Conservation (phyloP, 2,113 vertebrate species). For the Lates calcarifer region DNA sequence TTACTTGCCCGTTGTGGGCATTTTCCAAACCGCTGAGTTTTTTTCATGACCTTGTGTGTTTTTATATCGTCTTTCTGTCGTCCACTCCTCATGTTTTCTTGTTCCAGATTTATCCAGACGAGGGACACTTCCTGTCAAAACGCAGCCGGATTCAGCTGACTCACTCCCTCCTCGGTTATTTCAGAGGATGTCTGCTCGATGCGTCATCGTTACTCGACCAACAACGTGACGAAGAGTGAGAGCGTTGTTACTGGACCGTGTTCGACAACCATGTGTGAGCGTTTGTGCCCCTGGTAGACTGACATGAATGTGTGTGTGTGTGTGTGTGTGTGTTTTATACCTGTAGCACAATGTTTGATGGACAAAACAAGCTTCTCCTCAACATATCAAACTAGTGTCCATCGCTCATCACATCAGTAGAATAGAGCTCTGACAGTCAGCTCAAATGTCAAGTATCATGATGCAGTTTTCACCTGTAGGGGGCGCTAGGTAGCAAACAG, state of each 20-base stretch:
- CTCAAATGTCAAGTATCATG: background rate
- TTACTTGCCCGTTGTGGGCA: too few relatives aligned
- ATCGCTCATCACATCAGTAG: slow-evolving; percentile 6
- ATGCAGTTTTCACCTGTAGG: background rate
- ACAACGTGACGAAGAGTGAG: slow-evolving; percentile 84
- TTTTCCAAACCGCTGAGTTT: background rate
- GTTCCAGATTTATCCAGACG: slow-evolving; percentile 94
- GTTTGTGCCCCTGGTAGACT: slow-evolving; percentile 11
- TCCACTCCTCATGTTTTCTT: background rate
- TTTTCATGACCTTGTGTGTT: background rate
- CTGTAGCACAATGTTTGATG: slow-evolving; percentile 58
- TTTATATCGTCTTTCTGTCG: background rate
- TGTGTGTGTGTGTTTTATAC: slow-evolving; percentile 58
- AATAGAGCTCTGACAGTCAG: background rate
- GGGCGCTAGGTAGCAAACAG: background rate
- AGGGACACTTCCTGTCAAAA: slow-evolving; percentile 92
- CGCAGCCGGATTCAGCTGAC: slow-evolving; percentile 93
- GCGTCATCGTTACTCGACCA: slow-evolving; percentile 86
- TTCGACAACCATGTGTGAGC: background rate
- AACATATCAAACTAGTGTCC: slow-evolving; percentile 37
- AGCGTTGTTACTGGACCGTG: background rate
- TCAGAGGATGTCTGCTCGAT: slow-evolving; percentile 92
- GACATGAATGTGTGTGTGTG: slow-evolving; percentile 15
- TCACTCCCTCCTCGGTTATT: slow-evolving; percentile 93
- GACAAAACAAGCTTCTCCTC: slow-evolving; percentile 49